These are phyloP conservation scores for Dimorphilus gyrociliatus DNA, from an alignment of 2,888 invertebrate genomes.

Conservation along the genomic window DNA sequence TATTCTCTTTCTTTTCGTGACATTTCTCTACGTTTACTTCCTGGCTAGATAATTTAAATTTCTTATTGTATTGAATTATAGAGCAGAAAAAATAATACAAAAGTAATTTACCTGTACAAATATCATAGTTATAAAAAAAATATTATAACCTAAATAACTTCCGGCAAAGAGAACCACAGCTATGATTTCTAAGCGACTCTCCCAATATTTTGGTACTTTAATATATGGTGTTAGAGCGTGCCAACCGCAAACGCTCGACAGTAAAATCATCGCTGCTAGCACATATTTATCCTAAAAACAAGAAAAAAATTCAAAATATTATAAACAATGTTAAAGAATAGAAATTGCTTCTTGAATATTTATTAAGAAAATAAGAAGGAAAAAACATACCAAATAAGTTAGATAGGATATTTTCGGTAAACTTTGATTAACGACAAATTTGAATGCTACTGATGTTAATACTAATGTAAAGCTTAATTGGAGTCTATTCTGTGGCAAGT, in stretches of 20 bases:
- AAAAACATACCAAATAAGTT: slow-evolving; percentile 25
- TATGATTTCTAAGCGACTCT: slow-evolving; percentile 3
- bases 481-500: slow-evolving; percentile 31
- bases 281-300: slow-evolving; percentile 29
- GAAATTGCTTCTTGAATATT: no score
- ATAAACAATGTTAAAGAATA: no score
- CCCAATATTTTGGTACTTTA: neutral
- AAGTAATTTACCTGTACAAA: slow-evolving; percentile 6
- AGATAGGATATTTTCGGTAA: slow-evolving; percentile 36
- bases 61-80: neutral
- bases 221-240: slow-evolving; percentile 28
- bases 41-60: slow-evolving; percentile 3
- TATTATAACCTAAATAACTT: slow-evolving; percentile 7
- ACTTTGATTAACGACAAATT: slow-evolving; percentile 36
- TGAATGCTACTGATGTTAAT: slow-evolving; percentile 35
- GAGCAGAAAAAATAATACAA: neutral
- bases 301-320: neutral
- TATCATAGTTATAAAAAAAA: slow-evolving; percentile 7
- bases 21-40: slow-evolving; percentile 4
- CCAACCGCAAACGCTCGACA: slow-evolving; percentile 31
- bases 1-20: slow-evolving; percentile 4
- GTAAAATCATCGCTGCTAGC: slow-evolving; percentile 30
- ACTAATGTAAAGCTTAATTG: slow-evolving; percentile 35
- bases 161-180: slow-evolving; percentile 5
- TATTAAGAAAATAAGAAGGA: no score